Evolutionary conservation across 2,888 invertebrate genomes (phyloP).

Genomic region (Cheilosia impressa): DNA sequence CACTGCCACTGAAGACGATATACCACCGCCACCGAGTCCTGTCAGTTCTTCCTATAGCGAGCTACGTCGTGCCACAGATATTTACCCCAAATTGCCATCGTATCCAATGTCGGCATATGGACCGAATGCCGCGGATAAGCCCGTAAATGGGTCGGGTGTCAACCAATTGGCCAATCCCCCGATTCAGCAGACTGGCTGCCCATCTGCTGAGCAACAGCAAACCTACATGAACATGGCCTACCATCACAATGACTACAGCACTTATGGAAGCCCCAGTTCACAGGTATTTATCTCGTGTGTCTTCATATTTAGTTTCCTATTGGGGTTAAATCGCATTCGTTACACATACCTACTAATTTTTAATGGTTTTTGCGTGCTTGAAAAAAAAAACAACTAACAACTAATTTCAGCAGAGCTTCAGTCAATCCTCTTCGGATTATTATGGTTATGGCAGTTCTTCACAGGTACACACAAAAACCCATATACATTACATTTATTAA

Average conservation of each 20-base stretch:
- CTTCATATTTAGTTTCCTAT: conserved; percentile 2
- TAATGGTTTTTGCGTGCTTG: conserved; percentile 46
- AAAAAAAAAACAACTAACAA: conserved; percentile 49
- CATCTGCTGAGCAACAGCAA: conserved; percentile 54
- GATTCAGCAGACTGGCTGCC: conserved; percentile 29
- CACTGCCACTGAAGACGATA: conserved; percentile 85
- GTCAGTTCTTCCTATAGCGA: conserved; percentile 96
- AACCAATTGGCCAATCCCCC: conserved; percentile 13
- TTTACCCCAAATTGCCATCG: conserved; percentile 83
- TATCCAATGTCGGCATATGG: conserved; percentile 61
- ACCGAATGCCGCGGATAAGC: conserved; percentile 10
- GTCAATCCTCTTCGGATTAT: conserved; percentile 81
- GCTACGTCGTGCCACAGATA: conserved; percentile 90
- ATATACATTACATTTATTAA: conserved; percentile 30
- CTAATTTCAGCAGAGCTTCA: conserved; percentile 75
- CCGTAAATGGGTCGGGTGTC: background rate
- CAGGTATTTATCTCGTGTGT: conserved; percentile 80
- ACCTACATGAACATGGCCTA: conserved; percentile 77
- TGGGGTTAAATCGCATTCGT: conserved; percentile 20
- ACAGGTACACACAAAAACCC: conserved; percentile 85
- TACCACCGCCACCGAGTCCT: conserved; percentile 93
- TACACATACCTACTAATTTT: conserved; percentile 26
- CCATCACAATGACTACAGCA: conserved; percentile 76
- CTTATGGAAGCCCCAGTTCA: conserved; percentile 83
- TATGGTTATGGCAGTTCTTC: conserved; percentile 88